These are phyloP conservation scores for Rhinichthys osculus DNA, from an alignment of 2,797 vertebrate genomes.

Conservation along the genomic window DNA sequence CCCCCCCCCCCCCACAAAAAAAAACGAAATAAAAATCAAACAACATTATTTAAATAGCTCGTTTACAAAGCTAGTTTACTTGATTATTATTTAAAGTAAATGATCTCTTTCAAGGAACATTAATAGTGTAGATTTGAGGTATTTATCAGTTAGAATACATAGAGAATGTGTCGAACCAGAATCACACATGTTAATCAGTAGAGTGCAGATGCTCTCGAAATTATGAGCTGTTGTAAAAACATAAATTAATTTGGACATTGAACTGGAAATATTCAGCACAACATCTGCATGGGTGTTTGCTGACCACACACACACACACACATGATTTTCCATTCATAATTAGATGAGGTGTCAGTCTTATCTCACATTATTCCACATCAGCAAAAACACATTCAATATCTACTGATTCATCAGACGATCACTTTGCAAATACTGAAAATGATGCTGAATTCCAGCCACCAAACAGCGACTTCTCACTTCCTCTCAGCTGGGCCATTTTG, in stretches of 20 bases:
- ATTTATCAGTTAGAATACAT: neutral
- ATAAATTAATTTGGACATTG: neutral
- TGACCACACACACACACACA: neutral
- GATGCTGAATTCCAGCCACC: neutral
- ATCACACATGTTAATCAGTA: neutral
- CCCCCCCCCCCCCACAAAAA: too few species aligned
- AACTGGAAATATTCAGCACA: neutral
- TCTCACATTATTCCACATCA: slow-evolving; percentile 30
- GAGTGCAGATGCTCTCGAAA: neutral
- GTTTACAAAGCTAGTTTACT: neutral
- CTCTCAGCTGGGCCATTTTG: neutral
- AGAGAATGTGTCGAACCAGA: neutral
- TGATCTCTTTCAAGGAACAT: neutral
- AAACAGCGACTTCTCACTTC: neutral
- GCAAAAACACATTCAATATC: neutral
- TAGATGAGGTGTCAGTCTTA: slow-evolving; percentile 46
- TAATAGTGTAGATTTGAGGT: neutral
- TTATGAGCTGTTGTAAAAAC: neutral
- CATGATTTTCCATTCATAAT: slow-evolving; percentile 47
- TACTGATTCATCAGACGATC: slow-evolving; percentile 3
- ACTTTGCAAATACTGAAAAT: neutral
- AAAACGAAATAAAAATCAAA: too few species aligned
- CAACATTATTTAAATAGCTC: neutral
- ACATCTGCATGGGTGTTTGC: slow-evolving; percentile 1
- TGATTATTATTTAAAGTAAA: neutral